A percentile compares a stretch with the other conserved stretches of the same genome.
Conservation (phyloP, 2,888 invertebrate species). For the Xanthorhoe spadicearia region DNA sequence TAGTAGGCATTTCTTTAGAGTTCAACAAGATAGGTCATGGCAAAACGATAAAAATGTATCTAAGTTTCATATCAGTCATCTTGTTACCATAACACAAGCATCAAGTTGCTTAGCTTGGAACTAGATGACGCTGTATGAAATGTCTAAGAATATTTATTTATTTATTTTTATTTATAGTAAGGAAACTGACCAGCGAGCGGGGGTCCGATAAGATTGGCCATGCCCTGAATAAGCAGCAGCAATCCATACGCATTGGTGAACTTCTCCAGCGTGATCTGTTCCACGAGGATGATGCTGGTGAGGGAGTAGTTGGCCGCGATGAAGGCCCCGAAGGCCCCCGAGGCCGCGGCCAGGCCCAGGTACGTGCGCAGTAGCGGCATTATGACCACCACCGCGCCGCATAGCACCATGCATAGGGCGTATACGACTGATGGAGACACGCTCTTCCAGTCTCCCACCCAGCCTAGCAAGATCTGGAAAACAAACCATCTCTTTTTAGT, state of each 20-base stretch:
- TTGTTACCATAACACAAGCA: too few relatives aligned
- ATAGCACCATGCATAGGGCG: conserved; percentile 90
- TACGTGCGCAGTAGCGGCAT: conserved; percentile 87
- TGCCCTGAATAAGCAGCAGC: conserved; percentile 93
- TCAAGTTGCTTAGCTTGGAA: too few relatives aligned
- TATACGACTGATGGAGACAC: conserved; percentile 92
- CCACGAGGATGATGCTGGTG: conserved; percentile 95
- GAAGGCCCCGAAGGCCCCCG: conserved; percentile 94
- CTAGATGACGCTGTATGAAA: too few relatives aligned
- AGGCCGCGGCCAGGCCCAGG: conserved; percentile 83
- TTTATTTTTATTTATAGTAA: neutral
- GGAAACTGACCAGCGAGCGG: conserved; percentile 91
- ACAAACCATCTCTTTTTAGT: neutral
- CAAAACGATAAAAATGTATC: too few relatives aligned
- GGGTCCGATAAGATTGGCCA: conserved; percentile 95
- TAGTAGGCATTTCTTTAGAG: too few relatives aligned
- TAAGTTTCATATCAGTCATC: too few relatives aligned
- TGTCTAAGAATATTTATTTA: too few relatives aligned
- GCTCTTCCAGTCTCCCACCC: conserved; percentile 93
- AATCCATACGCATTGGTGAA: conserved; percentile 97
- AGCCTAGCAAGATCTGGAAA: conserved; percentile 91
- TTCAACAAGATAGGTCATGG: too few relatives aligned
- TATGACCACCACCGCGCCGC: conserved; percentile 87
- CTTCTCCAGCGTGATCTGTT: conserved; percentile 94
- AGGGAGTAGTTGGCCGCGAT: conserved; percentile 97